Evolutionary conservation across 2,113 vertebrate species (phyloP).

Genomic region (Nothobranchius kuhntae): DNA sequence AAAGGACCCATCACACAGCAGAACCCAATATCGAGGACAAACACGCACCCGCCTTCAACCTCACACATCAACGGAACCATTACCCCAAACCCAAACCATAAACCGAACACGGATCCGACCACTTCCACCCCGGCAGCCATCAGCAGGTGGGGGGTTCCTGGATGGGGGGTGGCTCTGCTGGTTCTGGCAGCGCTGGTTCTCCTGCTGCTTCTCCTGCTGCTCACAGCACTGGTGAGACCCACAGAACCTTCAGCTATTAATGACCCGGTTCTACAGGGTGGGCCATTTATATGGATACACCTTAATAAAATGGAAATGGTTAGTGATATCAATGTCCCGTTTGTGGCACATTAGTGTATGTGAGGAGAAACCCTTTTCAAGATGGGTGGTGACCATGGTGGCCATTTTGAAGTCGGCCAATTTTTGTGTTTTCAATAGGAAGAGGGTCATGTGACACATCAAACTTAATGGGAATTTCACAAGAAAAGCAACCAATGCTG

Average conservation of each 20-base stretch:
- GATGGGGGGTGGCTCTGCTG: conserved; percentile 76
- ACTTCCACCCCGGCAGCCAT: accelerated
- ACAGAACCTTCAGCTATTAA: neutral
- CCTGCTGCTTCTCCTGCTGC: conserved; percentile 68
- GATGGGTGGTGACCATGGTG: no score
- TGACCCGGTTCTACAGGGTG: no score
- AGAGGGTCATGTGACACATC: no score
- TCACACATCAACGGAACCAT: neutral
- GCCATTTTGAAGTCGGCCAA: no score
- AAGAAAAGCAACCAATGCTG: no score
- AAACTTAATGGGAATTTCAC: no score
- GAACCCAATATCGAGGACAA: neutral
- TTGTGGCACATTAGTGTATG: no score
- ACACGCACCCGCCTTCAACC: neutral
- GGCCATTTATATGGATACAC: no score
- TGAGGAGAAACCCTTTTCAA: no score
- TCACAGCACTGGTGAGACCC: conserved; percentile 65
- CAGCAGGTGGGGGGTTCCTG: conserved; percentile 43
- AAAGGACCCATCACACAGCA: neutral
- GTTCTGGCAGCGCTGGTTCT: conserved; percentile 68
- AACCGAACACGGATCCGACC: accelerated
- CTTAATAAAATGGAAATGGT: no score
- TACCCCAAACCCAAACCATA: neutral
- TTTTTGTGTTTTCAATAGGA: no score
- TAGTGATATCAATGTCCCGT: no score